phyloP scores from a whole-genome alignment of 2,888 invertebrate species.

The Orchesella flavescens region DNA sequence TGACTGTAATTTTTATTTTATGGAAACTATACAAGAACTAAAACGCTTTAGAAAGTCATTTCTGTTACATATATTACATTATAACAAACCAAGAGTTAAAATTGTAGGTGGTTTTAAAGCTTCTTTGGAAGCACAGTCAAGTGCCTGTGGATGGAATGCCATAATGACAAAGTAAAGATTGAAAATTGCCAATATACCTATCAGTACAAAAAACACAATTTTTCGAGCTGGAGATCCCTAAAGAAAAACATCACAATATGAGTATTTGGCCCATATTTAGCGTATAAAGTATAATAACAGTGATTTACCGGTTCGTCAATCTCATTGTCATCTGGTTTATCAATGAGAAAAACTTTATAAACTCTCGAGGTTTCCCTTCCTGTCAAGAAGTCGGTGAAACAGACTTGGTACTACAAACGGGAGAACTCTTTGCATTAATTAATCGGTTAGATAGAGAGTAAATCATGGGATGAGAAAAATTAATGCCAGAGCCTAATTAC shows the following conservation, averaged over 20 bases:
- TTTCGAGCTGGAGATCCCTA: slow-evolving; percentile 25
- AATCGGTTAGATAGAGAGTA: no score
- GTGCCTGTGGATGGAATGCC: background rate
- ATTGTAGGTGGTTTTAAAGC: no score
- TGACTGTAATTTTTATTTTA: no score
- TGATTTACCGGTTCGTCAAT: slow-evolving; percentile 54
- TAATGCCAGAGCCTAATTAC: no score
- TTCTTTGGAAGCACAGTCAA: background rate
- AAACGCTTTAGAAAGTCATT: no score
- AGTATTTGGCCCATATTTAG: no score
- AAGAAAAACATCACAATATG: background rate
- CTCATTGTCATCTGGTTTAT: background rate
- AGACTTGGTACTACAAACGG: slow-evolving; percentile 61
- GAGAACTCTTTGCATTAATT: no score
- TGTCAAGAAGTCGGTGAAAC: slow-evolving; percentile 64
- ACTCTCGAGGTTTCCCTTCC: slow-evolving; percentile 47
- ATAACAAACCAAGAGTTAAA: no score
- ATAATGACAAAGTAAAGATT: background rate
- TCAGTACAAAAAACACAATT: background rate
- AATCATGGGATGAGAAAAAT: no score
- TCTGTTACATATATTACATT: no score
- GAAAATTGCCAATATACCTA: background rate
- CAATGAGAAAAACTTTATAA: slow-evolving; percentile 49
- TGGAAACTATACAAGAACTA: no score
- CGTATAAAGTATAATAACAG: no score